Conservation (phyloP, 92 coral and sea anemone genomes). For the Diadumene lineata region DNA sequence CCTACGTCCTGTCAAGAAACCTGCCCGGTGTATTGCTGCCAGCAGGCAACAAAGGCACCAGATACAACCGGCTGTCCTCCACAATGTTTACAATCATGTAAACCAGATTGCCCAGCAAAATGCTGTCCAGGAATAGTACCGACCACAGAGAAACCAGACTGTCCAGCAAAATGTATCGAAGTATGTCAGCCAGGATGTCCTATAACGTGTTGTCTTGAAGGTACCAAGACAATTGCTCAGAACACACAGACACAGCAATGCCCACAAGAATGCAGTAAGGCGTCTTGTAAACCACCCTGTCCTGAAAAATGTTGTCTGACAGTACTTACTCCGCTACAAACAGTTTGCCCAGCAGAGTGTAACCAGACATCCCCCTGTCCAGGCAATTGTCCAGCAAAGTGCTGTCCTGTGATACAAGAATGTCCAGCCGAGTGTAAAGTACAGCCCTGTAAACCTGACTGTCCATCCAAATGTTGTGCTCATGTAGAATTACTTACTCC, state of each 20-base stretch:
- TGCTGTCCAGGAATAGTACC: slow-evolving; percentile 9
- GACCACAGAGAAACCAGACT: not conserved
- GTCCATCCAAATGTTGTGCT: slow-evolving; percentile 9
- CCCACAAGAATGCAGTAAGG: not conserved
- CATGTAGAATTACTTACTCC: not conserved
- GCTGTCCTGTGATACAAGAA: not conserved
- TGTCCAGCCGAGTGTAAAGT: not conserved
- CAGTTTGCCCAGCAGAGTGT: not conserved
- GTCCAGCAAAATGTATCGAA: slow-evolving; percentile 1
- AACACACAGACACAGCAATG: not conserved
- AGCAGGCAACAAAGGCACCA: not conserved
- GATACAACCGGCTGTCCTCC: slow-evolving; percentile 21
- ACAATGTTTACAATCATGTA: slow-evolving; percentile 23
- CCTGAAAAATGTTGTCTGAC: not conserved
- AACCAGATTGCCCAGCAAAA: slow-evolving; percentile 32
- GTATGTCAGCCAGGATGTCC: slow-evolving; percentile 8
- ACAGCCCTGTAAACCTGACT: slow-evolving; percentile 8
- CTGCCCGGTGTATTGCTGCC: slow-evolving; percentile 23
- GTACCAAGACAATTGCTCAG: not conserved
- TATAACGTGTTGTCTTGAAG: not conserved
- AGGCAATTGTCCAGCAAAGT: not conserved
- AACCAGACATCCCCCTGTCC: not conserved
- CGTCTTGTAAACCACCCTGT: not conserved
- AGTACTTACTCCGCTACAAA: not conserved
- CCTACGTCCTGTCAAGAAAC: not conserved